A percentile compares a stretch with the other conserved stretches of the same genome.
These are phyloP conservation scores for Sander lucioperca DNA, from an alignment of 2,113 vertebrate genomes.

Conservation along the genomic window DNA sequence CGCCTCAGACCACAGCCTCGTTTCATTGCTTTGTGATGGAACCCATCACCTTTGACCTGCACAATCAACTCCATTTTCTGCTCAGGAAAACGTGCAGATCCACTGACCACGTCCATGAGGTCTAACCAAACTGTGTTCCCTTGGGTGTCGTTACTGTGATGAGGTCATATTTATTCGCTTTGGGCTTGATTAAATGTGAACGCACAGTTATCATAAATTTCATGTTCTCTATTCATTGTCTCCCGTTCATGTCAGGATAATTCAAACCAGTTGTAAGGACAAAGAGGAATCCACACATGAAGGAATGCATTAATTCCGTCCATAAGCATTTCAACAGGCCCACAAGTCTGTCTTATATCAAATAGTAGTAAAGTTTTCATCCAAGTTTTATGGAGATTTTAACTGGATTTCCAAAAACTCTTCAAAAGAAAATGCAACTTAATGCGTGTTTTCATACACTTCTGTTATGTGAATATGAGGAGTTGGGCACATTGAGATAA, in stretches of 20 bases:
- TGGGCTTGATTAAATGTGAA: slow-evolving; percentile 31
- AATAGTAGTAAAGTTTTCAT: background rate
- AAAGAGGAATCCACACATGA: background rate
- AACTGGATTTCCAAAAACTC: background rate
- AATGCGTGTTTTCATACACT: background rate
- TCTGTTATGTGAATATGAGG: background rate
- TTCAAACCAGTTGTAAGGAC: slow-evolving; percentile 42
- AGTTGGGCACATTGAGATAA: background rate
- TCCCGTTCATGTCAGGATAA: slow-evolving; percentile 24
- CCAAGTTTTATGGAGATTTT: background rate
- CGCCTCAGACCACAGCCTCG: slow-evolving; percentile 49
- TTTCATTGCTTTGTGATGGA: slow-evolving; percentile 49
- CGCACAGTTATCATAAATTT: slow-evolving; percentile 26
- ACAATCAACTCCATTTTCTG: slow-evolving; percentile 55
- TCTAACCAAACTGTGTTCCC: slow-evolving; percentile 31
- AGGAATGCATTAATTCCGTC: background rate
- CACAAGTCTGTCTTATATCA: background rate
- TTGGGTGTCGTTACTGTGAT: slow-evolving; percentile 33
- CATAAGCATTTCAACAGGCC: slow-evolving; percentile 1
- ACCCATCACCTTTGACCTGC: slow-evolving; percentile 58
- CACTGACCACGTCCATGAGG: slow-evolving; percentile 14
- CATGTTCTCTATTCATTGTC: slow-evolving; percentile 17
- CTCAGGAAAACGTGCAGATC: slow-evolving; percentile 30
- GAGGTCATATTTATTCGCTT: slow-evolving; percentile 51
- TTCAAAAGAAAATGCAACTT: background rate